Conservation (phyloP, 92 coral and sea anemone species). For the Siderastrea siderea region DNA sequence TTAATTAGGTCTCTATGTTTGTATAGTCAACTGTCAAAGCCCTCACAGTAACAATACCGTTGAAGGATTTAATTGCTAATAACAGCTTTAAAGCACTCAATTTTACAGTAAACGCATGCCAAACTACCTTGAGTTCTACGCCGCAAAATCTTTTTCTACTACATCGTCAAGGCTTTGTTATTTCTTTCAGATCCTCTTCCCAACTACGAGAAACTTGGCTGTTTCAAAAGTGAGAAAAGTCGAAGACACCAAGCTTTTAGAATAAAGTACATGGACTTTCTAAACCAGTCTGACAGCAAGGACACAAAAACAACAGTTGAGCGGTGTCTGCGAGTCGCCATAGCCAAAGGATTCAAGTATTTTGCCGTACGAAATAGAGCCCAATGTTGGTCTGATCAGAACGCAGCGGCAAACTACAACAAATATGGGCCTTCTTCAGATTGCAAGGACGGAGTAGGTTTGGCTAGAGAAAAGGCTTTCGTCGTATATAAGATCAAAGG, state of each 20-base stretch:
- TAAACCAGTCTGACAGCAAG: constrained; percentile 14
- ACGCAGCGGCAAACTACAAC: background rate
- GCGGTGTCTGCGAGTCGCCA: constrained; percentile 62
- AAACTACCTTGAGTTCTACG: too few relatives aligned
- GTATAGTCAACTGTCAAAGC: too few relatives aligned
- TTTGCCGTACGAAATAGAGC: background rate
- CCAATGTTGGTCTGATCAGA: background rate
- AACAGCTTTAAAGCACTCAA: background rate
- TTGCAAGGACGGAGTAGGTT: background rate
- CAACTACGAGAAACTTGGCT: constrained; percentile 7
- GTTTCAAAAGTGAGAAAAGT: background rate
- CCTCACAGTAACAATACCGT: too few relatives aligned
- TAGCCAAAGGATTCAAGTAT: constrained; percentile 17
- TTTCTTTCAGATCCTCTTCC: constrained; percentile 21
- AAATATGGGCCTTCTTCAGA: background rate
- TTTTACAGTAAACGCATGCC: background rate
- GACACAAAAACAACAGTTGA: constrained; percentile 18
- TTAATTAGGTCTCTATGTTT: too few relatives aligned
- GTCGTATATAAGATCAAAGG: constrained; percentile 7
- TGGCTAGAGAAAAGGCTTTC: background rate
- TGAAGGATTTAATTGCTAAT: too few relatives aligned
- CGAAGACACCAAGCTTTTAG: background rate
- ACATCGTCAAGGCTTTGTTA: background rate
- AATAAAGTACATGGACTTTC: constrained; percentile 21
- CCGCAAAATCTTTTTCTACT: too few relatives aligned